phyloP scores from a whole-genome alignment of 2,113 vertebrate species.

The Illadopsis cleaveri region DNA sequence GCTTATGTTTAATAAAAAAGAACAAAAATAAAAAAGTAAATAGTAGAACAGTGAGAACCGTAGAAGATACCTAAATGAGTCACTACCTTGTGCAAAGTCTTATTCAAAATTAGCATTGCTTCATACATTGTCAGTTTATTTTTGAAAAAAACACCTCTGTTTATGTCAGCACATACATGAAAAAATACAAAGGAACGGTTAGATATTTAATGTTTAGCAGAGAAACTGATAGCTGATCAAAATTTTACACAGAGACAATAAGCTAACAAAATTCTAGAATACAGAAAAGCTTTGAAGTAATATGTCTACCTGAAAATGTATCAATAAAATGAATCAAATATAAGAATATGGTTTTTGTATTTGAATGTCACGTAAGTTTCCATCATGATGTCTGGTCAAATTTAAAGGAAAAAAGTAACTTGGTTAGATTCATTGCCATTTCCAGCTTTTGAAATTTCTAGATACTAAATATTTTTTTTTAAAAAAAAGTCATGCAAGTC shows the following conservation, averaged over 20 bases:
- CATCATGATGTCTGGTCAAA: neutral
- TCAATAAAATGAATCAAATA: neutral
- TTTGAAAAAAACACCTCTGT: neutral
- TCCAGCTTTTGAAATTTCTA: neutral
- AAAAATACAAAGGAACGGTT: neutral
- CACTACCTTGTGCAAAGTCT: neutral
- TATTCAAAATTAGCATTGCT: neutral
- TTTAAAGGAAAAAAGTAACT: neutral
- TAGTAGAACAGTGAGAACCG: neutral
- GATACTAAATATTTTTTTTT: neutral
- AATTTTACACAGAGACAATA: neutral
- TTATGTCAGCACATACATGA: neutral
- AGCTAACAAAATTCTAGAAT: neutral
- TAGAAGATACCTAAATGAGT: neutral
- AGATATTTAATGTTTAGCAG: neutral
- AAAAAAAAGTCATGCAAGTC: neutral
- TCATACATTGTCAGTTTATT: neutral
- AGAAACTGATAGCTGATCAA: neutral
- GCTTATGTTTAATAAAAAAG: neutral
- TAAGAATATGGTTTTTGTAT: neutral
- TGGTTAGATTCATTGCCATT: neutral
- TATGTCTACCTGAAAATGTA: neutral
- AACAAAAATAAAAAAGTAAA: neutral
- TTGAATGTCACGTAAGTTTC: neutral
- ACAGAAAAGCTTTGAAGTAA: neutral